Percentiles rank a stretch among this genome's conserved stretches.
These are phyloP conservation scores for Dicerorhinus sumatrensis DNA, from an alignment of 2,113 vertebrate genomes.

Conservation along the genomic window DNA sequence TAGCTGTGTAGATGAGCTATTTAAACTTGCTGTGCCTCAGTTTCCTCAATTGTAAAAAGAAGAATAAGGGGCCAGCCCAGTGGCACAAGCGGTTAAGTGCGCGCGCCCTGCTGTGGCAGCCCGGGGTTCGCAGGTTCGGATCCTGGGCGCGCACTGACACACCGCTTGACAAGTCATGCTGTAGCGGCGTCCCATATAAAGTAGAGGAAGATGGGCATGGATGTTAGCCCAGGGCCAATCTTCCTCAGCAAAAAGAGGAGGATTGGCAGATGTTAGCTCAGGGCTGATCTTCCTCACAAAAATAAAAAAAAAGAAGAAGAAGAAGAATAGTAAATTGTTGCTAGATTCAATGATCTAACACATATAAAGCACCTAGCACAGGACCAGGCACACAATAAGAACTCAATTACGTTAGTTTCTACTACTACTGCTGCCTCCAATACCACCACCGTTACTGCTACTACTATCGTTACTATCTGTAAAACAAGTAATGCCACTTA, in stretches of 20 bases:
- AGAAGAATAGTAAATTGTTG: background rate
- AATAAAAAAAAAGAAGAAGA: background rate
- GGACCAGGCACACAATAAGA: background rate
- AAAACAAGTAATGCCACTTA: constrained; percentile 22
- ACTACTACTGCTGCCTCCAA: background rate
- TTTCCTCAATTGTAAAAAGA: constrained; percentile 8
- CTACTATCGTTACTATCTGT: background rate
- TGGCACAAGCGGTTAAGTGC: too few relatives aligned
- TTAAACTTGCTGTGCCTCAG: background rate
- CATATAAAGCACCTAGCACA: background rate
- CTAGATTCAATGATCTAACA: background rate
- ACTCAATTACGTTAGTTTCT: background rate
- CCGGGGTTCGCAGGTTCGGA: too few relatives aligned
- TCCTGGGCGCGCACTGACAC: too few relatives aligned
- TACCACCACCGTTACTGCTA: background rate
- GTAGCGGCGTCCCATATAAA: too few relatives aligned
- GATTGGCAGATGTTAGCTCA: too few relatives aligned
- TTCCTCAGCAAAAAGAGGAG: too few relatives aligned
- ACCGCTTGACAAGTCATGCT: too few relatives aligned
- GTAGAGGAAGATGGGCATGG: too few relatives aligned
- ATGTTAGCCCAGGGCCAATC: too few relatives aligned
- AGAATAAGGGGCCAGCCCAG: background rate
- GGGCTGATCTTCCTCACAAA: too few relatives aligned
- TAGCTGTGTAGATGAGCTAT: background rate
- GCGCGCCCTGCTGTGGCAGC: too few relatives aligned